These are phyloP conservation scores for Mizuhopecten yessoensis DNA, from an alignment of 1,140 invertebrate species.

Conservation along the genomic window DNA sequence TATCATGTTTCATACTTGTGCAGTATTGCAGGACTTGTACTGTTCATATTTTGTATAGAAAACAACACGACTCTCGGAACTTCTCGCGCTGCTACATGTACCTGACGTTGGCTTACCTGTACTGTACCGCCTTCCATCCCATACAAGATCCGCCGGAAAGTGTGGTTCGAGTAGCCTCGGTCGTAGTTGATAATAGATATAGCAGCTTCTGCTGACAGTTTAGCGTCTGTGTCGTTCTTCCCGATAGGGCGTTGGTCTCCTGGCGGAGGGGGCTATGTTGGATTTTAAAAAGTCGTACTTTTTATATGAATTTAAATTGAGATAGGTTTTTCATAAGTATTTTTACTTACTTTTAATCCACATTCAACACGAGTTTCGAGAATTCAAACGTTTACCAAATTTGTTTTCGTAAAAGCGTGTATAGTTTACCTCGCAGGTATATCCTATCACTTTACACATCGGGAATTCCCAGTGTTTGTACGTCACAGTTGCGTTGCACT, in stretches of 20 bases:
- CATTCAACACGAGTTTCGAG: too few species aligned
- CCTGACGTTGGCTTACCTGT: not conserved
- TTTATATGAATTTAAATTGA: too few species aligned
- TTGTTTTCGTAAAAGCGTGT: too few species aligned
- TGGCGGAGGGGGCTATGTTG: not conserved
- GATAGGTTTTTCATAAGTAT: too few species aligned
- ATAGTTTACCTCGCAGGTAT: not conserved
- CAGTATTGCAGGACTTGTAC: too few species aligned
- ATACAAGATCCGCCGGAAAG: not conserved
- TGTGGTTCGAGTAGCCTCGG: constrained; percentile 11
- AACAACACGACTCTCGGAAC: too few species aligned
- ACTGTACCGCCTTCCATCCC: not conserved
- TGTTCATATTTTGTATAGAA: too few species aligned
- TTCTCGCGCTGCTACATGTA: too few species aligned
- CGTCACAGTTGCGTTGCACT: not conserved
- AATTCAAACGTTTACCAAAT: too few species aligned
- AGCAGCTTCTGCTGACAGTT: not conserved
- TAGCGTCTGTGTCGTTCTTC: not conserved
- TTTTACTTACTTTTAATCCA: too few species aligned
- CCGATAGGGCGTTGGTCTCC: not conserved
- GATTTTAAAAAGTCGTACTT: too few species aligned
- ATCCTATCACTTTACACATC: not conserved
- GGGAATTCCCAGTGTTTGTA: not conserved
- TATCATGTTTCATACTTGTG: too few species aligned
- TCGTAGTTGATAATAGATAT: constrained; percentile 11